Base-by-base conservation (phyloP, 2,888 invertebrate species). In the Alviniconcha strummeri region DNA sequence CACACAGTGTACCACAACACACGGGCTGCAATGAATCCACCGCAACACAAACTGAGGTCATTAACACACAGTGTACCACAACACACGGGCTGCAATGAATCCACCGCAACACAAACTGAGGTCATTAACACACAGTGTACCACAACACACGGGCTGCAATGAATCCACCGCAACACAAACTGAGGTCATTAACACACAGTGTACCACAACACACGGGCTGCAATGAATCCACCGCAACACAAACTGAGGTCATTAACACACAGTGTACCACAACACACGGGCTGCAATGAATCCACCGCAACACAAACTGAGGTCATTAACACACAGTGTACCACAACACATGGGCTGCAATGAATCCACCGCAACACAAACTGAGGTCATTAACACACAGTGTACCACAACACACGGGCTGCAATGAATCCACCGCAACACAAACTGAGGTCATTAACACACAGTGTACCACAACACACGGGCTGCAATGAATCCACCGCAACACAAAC, bases 11-110 rank as follows among this genome's bases (percentile, higher is more conserved):
- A 36, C 3, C 36, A 36, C 1, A 99, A 94, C 6, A 98, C 96
- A 93, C 97, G 96, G 0, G 96, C 96, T 54, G 95, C 99, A 99
- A 77, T 95, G 94, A 91, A 98, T 95, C 98, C 98, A 99, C 95
- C 96, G 93, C 36, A 36, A 9, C 15, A 71, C 11, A 74, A 8
- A 74, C 36, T 54, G 52, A 17, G 13, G 54, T 17, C 69, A 67
- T 4, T 19, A 69, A 69, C 13, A 72, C 36, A 36, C 36, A 36
- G 36, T 36, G 36, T 36, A 36, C 3, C 36, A 36, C 9, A 60
- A 13, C 9, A 13, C 60, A 60, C 1, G 60, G 9, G 60, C 60
- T 1, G 99, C 99, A 99, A 77, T 95, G 94, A 91, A 98, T 95
- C 98, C 98, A 99, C 95, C 96, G 93, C 15, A 13, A 8, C 9